phyloP scores from a whole-genome alignment of 2,113 vertebrate genomes.

The Gymnobelideus leadbeateri region DNA sequence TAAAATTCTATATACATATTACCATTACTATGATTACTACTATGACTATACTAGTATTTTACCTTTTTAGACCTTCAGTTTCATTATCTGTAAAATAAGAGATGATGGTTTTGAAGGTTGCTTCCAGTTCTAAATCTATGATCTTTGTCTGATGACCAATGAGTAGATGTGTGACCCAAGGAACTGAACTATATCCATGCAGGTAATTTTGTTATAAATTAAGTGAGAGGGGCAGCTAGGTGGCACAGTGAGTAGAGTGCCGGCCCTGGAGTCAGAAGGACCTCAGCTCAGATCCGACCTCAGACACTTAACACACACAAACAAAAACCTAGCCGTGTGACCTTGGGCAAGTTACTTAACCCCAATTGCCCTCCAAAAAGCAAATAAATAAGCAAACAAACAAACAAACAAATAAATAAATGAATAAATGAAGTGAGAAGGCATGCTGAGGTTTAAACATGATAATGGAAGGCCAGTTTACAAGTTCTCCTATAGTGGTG shows the following conservation, averaged over 20 bases:
- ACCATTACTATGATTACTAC: neutral
- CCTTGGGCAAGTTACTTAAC: too few relatives aligned
- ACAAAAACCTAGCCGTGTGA: too few relatives aligned
- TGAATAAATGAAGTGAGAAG: neutral
- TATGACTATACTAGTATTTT: neutral
- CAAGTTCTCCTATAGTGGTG: neutral
- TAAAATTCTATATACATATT: neutral
- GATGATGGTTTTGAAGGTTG: neutral
- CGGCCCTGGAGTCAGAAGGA: too few relatives aligned
- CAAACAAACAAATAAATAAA: too few relatives aligned
- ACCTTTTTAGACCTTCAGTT: neutral
- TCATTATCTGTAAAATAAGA: neutral
- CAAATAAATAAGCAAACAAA: too few relatives aligned
- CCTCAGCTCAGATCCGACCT: too few relatives aligned
- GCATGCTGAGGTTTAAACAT: neutral
- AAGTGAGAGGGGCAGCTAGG: neutral
- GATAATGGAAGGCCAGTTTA: neutral
- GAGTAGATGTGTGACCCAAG: neutral
- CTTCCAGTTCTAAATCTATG: neutral
- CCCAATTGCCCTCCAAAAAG: too few relatives aligned
- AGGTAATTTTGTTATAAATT: neutral
- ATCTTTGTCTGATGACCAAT: neutral
- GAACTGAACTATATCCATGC: neutral
- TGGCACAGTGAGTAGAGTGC: too few relatives aligned
- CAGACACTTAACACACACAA: too few relatives aligned